A percentile compares a stretch with the other conserved stretches of the same genome.
These are phyloP conservation scores for Anolis sagrei DNA, from an alignment of 2,113 vertebrate species.

Conservation along the genomic window DNA sequence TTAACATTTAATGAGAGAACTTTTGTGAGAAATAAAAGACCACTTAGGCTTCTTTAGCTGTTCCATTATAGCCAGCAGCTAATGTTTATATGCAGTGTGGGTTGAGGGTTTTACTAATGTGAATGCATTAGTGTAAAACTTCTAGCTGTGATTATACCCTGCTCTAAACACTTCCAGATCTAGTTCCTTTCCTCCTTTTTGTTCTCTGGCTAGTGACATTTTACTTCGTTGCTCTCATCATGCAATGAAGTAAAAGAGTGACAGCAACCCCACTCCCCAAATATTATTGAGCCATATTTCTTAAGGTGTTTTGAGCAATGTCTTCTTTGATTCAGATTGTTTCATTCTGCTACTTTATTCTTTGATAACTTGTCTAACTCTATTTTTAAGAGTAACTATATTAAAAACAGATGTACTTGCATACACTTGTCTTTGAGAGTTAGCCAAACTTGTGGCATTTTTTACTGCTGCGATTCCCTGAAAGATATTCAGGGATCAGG, in stretches of 20 bases:
- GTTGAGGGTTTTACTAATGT: conserved; percentile 43
- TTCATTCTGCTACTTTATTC: not conserved
- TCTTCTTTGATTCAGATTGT: not conserved
- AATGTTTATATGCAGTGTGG: conserved; percentile 2
- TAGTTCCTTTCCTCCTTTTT: conserved; percentile 32
- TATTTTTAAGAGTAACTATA: not conserved
- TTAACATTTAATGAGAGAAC: conserved; percentile 25
- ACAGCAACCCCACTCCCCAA: fast-evolving
- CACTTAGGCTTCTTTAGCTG: conserved; percentile 19
- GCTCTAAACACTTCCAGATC: conserved; percentile 31
- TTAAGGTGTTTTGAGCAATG: not conserved
- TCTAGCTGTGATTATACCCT: conserved; percentile 31
- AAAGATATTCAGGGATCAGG: not conserved
- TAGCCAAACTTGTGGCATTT: not conserved
- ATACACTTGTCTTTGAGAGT: not conserved
- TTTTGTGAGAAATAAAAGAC: conserved; percentile 12
- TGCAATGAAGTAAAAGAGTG: conserved; percentile 38
- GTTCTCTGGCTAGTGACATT: conserved; percentile 24
- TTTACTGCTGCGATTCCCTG: conserved; percentile 1
- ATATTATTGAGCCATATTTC: conserved; percentile 23
- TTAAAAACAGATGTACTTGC: fast-evolving
- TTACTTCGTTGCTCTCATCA: too few relatives aligned
- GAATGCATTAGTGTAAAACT: conserved; percentile 8
- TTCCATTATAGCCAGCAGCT: conserved; percentile 41
- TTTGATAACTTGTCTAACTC: not conserved